Evolutionary conservation across 1,140 invertebrate species (phyloP).

Genomic region (Heliconius nattereri): DNA sequence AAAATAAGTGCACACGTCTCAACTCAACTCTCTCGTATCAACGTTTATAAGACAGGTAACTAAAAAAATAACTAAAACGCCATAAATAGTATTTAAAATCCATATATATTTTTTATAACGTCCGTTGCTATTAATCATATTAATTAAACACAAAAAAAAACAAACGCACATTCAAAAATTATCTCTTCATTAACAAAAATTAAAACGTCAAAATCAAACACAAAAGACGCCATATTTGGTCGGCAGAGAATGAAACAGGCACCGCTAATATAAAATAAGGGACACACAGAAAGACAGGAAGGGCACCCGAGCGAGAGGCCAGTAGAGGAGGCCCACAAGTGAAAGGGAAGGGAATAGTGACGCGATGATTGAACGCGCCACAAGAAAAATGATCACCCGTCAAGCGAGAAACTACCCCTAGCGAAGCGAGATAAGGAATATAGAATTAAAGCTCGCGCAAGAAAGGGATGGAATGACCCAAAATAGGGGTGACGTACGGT

Average conservation of each 20-base stretch:
- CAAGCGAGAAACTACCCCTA: conserved; percentile 82
- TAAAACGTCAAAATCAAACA: conserved; percentile 80
- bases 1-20: too few relatives aligned
- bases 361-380: conserved; percentile 82
- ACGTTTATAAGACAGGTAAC: neutral
- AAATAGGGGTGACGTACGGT: conserved; percentile 82
- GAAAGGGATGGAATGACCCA: conserved; percentile 67
- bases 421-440: conserved; percentile 63
- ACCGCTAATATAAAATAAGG: conserved; percentile 81
- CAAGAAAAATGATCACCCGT: conserved; percentile 83
- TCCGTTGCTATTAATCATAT: neutral
- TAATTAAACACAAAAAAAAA: neutral
- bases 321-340: conserved; percentile 55
- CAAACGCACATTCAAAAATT: conserved; percentile 58
- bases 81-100: neutral
- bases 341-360: conserved; percentile 78
- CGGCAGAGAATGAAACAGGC: conserved; percentile 75
- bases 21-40: too few relatives aligned
- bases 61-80: neutral
- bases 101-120: neutral
- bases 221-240: conserved; percentile 81
- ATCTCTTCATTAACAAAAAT: conserved; percentile 75
- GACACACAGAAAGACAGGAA: conserved; percentile 81
- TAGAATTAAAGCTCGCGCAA: conserved; percentile 44
- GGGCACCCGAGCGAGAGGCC: conserved; percentile 68